Percentiles rank a stretch among this genome's conserved stretches.
phyloP scores from a whole-genome alignment of 2,888 invertebrate genomes.

The Acrobasis repandana region DNA sequence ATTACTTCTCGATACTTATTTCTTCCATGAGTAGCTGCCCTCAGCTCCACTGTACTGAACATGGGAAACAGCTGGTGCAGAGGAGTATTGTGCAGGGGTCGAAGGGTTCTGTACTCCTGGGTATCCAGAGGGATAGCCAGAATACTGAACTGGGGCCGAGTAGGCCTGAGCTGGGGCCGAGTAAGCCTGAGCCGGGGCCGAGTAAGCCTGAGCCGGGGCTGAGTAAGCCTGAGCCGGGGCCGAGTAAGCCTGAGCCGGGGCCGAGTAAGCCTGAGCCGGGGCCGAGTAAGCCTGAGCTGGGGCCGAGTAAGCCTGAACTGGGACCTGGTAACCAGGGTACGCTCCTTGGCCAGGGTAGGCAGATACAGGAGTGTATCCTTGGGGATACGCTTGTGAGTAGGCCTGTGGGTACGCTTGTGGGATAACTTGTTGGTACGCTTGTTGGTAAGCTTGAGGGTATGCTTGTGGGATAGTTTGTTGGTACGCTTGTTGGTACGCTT shows the following conservation, averaged over 20 bases:
- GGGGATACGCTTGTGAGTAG: neutral
- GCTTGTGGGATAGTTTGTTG: neutral
- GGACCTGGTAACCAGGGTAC: neutral
- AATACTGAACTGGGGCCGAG: slow-evolving; percentile 18
- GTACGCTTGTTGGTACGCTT: neutral
- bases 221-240: neutral
- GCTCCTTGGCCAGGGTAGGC: neutral
- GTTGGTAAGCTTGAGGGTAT: neutral
- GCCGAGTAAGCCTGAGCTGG: neutral
- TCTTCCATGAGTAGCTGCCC: slow-evolving; percentile 30
- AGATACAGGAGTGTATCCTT: neutral
- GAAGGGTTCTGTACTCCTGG: slow-evolving; percentile 5
- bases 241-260: neutral
- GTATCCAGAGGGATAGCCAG: slow-evolving; percentile 14
- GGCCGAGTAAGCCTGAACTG: neutral
- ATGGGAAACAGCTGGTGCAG: slow-evolving; percentile 25
- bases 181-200: neutral
- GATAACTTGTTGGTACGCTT: neutral
- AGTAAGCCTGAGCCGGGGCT: neutral
- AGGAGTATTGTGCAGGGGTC: slow-evolving; percentile 27
- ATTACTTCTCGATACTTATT: neutral
- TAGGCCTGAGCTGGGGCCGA: slow-evolving; percentile 7
- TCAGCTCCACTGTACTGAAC: slow-evolving; percentile 54
- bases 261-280: neutral
- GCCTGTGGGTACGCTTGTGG: neutral